Conservation (phyloP, 2,113 vertebrate species). For the Micronycteris hirsuta region DNA sequence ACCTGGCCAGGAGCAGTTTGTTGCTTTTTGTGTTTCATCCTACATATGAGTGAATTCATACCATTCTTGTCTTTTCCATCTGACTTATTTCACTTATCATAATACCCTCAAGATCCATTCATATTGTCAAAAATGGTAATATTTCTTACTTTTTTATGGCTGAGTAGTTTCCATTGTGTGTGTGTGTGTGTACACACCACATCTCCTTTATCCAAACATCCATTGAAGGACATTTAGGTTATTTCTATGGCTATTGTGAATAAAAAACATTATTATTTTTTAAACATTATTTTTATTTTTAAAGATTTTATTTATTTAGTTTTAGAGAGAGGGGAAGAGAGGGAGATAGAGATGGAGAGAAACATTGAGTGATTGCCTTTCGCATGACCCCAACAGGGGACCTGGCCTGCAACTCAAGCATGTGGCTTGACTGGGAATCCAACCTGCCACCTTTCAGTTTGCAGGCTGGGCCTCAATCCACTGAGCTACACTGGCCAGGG, state of each 20-base stretch:
- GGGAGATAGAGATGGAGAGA: neutral
- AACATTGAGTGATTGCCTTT: neutral
- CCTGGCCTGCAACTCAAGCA: too few species aligned
- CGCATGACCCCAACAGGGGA: neutral
- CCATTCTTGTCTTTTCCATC: neutral
- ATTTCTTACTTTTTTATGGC: neutral
- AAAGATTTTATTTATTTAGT: neutral
- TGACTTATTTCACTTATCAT: neutral
- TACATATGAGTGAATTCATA: neutral
- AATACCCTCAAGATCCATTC: neutral
- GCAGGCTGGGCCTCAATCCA: too few species aligned
- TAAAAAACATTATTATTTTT: neutral
- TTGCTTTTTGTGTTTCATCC: neutral
- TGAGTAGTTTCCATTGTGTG: neutral
- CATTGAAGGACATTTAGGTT: neutral
- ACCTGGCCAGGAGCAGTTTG: neutral
- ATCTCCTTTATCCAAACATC: too few species aligned
- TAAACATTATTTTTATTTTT: too few species aligned
- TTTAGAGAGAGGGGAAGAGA: neutral
- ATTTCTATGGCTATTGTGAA: neutral
- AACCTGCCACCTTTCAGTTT: too few species aligned
- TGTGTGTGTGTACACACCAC: too few species aligned
- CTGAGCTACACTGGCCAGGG: too few species aligned
- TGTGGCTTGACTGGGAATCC: too few species aligned
- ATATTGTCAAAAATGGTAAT: neutral